Evolutionary conservation across 2,797 vertebrate species (phyloP), one percentile per base, ranked within the genome.

Genomic region (Erpetoichthys calabaricus): DNA sequence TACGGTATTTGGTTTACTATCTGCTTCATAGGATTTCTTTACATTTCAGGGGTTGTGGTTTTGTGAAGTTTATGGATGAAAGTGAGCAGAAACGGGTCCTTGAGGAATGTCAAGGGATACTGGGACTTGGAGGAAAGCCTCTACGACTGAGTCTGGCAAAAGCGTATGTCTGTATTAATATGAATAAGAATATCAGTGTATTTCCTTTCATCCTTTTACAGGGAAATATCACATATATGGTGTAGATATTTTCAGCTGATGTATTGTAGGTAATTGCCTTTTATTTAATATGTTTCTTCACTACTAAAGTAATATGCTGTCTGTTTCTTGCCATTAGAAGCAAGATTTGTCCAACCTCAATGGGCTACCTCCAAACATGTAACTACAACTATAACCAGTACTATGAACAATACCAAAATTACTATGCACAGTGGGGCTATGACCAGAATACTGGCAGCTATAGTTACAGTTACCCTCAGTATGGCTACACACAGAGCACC

Each of bases 11-110:
- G 25, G 25, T 1, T 25, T 25, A 25, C 25, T 25, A 25, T 25
- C 25, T 25, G 25, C 25, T 25, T 25, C 25, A 25, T 25, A 25
- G 25, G 25, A 25, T 25, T 25, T 25, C 25, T 25, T 25, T 25
- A 25, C 25, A 25, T 53, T 60, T 43, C 63, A 96, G 92, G 74
- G 89, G 92, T 68, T 94, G 92, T 7, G 92, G 92, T 10, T 96
- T 96, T 47, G 92, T 96, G 67, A 91, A 93, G 66, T 96, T 96
- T 73, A 89, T 88, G 2, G 89, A 89, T 56, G 90, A 94, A 60
- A 70, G 88, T 70, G 86, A 94, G 60, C 92, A 94, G 83, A 94
- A 89, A 68, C 75, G 86, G 58, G 92, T 90, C 0, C 65, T 96
- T 60, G 84, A 84, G 0, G 89, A 94, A 69, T 94, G 89, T 67